Evolutionary conservation across 2,888 invertebrate species (phyloP), one percentile per base, ranked within the genome.

Genomic region (Brachycybe producta): DNA sequence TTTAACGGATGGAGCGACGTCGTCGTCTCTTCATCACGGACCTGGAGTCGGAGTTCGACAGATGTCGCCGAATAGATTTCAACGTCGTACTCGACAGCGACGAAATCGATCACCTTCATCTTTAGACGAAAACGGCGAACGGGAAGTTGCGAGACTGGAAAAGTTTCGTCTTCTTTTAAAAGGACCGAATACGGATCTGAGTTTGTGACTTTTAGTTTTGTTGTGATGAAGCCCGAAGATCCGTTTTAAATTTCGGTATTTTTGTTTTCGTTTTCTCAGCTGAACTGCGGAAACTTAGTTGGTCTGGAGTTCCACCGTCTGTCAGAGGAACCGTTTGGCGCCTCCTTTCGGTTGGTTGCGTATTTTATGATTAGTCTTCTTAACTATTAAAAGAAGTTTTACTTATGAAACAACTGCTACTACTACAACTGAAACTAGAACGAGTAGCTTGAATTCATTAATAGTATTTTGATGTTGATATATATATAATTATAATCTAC

Each of bases 231-330:
- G 11, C 15, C n/a, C n/a, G n/a, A n/a, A 11, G n/a, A 8, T 54
- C 13, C n/a, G 19, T 17, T 17, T 24, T 52, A 13, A 49, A 38
- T 23, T n/a, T 27, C 17, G 34, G 28, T 35, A 27, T 43, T 40
- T n/a, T n/a, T n/a, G n/a, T n/a, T n/a, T n/a, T n/a, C n/a, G n/a
- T 45, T 39, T 49, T 55, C 60, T 23, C 57, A 68, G 81, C 82
- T 60, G 88, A 92, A 63, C 72, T 95, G 36, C 82, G 88, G 61
- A 83, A 86, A 61, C 70, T 87, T 21, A 86, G 88, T 65, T 99
- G 97, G 95, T 92, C 94, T 49, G 98, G 98, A 19, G 82, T 98
- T 59, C 97, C 97, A 41, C 79, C 82, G 36, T 83, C 84, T 72
- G 82, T 91, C 55, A 74, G 84, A 60, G 73, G 76, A 38, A 71